Evolutionary conservation across 2,888 invertebrate species (phyloP), one percentile per base, ranked within the genome.

Genomic region (Platycheirus albimanus): DNA sequence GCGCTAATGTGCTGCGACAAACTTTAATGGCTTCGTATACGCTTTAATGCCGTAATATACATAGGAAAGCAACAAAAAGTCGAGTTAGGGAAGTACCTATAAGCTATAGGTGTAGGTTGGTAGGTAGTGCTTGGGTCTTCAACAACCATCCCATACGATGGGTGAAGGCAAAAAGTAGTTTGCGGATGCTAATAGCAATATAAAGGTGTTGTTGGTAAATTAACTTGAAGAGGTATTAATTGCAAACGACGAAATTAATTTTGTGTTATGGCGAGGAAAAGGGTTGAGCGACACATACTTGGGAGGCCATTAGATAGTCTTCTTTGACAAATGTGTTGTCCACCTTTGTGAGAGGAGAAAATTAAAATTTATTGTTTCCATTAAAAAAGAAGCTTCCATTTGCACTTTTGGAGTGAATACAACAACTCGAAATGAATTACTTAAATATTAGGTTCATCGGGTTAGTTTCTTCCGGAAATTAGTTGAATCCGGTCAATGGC

Each of bases 1-100:
- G 43, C 56, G 72, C 74, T 83, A 83, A 83, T 78, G 72, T 67
- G 78, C 51, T 83, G 72, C 83, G 83, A 78, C 77, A 83, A 83
- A 71, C 72, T 77, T 67, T 77, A 72, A 83, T 83, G 72, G 69
- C 51, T 58, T 70, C 64, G 56, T 64, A n/a, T n/a, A 76, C 56
- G 64, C 66, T 75, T 61, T 63, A 67, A 80, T 75, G 81, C 58
- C 17, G 15, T 70, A 30, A 67, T 41, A 58, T 51, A 52, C 47
- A 58, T 51, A 52, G 41, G 45, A 41, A 51, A 38, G 15, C 24
- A 58, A 19, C 41, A 70, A 52, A 63, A 47, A 45, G 49, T 33
- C 41, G 41, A 41, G 11, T 33, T 30, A 20, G 8, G 17, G 56
- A 20, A 36, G 67, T 15, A 19, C 30, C 10, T 11, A 10, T 13